Evolutionary conservation across 2,888 invertebrate species (phyloP), one percentile per base, ranked within the genome.

Genomic region (Hemithea aestivaria): DNA sequence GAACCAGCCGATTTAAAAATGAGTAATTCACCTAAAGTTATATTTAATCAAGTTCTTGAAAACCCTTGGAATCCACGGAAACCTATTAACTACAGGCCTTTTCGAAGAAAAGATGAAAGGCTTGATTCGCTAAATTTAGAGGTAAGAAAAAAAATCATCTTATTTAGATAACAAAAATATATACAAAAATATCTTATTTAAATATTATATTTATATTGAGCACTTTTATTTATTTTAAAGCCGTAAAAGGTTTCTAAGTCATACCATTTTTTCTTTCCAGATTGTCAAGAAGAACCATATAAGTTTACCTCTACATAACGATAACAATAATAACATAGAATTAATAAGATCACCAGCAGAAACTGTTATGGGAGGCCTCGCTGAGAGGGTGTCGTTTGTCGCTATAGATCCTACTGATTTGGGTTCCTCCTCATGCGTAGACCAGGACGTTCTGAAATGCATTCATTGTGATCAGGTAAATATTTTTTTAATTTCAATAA

Each of bases 51-150:
- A 54, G 88, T 90, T 9, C 57, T 89, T 51, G 87, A 89, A n/a
- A 88, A 81, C 58, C 90, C 90, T 7, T 90, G 90, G 90, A 76
- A 74, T 51, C 82, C 89, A 1, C 76, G 85, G 25, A 59, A 69
- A 28, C 78, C 84, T 7, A 61, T 61, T 30, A 67, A 67, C 41
- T 81, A 65, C 48, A 76, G 57, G 47, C 84, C 82, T 5, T 70
- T 71, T 45, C 62, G 66, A 25, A 69, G 64, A 67, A 79, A 73
- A 67, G 24, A 40, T 32, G 43, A 41, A 11, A 8, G 20, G n/a
- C 6, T 9, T 8, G 11, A 12, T 7, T 30, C 45, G 28, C 45
- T 44, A 52, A 54, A 12, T 1, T 20, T 16, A 7, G 35, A 53
- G 47, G 72, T 71, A 57, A 16, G 16, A 16, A 16, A 5, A n/a